These are phyloP conservation scores for Aix galericulata DNA, from an alignment of 2,113 vertebrate species.

Conservation along the genomic window DNA sequence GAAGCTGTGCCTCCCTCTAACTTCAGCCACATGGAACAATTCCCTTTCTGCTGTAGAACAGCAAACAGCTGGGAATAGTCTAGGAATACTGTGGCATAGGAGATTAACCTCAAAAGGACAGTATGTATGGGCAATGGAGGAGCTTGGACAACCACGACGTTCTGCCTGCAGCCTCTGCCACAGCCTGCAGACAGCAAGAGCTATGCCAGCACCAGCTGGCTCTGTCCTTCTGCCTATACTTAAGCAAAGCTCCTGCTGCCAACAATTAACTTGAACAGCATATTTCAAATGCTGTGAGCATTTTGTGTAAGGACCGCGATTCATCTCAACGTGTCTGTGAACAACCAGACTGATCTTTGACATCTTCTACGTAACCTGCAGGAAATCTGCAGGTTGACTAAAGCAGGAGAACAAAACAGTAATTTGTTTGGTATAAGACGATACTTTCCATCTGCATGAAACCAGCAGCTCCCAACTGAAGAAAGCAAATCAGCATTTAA, in stretches of 20 bases:
- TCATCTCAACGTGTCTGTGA: background rate
- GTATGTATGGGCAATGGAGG: background rate
- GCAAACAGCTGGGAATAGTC: background rate
- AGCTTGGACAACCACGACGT: background rate
- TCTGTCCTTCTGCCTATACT: background rate
- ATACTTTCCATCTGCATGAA: background rate
- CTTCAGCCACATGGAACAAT: background rate
- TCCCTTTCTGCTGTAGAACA: background rate
- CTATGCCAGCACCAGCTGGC: background rate
- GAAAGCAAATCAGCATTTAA: background rate
- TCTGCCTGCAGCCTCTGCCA: background rate
- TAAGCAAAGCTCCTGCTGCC: background rate
- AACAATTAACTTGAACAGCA: background rate
- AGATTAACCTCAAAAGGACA: background rate
- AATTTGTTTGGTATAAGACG: rapidly evolving
- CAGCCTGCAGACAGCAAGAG: background rate
- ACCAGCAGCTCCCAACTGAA: background rate
- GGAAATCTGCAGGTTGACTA: background rate
- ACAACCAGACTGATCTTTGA: background rate
- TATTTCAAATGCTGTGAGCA: background rate
- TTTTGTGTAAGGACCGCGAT: background rate
- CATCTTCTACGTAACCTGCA: background rate
- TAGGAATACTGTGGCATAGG: background rate
- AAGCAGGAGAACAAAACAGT: background rate
- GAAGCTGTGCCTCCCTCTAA: background rate